Evolutionary conservation across 2,113 vertebrate genomes (phyloP).

Genomic region (Platysternon megacephalum): DNA sequence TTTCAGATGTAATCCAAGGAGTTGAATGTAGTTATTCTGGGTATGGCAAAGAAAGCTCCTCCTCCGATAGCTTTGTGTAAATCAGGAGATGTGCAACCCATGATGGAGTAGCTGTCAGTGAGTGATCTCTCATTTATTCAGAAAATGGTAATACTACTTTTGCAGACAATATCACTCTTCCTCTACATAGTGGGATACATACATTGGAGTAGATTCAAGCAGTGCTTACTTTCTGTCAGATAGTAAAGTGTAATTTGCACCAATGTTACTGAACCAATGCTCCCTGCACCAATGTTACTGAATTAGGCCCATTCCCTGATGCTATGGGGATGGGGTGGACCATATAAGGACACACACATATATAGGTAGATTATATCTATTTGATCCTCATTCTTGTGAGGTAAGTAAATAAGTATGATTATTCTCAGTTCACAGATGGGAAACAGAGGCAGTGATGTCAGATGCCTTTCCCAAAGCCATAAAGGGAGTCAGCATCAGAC

Average conservation of each 20-base stretch:
- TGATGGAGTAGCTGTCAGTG: neutral
- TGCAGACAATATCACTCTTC: neutral
- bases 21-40: neutral
- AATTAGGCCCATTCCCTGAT: neutral
- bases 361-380: neutral
- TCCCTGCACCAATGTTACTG: neutral
- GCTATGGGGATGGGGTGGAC: neutral
- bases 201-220: neutral
- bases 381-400: neutral
- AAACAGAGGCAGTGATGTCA: neutral
- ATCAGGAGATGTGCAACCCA: neutral
- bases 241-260: neutral
- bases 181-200: neutral
- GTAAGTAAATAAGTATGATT: neutral
- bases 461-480: neutral
- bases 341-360: neutral
- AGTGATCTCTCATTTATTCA: neutral
- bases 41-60: conserved; percentile 8
- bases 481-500: neutral
- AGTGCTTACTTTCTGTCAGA: neutral
- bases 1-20: conserved; percentile 14
- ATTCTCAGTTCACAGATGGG: neutral
- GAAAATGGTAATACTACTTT: neutral
- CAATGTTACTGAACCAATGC: no score
- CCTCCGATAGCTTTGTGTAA: neutral